phyloP scores from a whole-genome alignment of 2,113 vertebrate species.

The Cryptomyrus ogoouensis region DNA sequence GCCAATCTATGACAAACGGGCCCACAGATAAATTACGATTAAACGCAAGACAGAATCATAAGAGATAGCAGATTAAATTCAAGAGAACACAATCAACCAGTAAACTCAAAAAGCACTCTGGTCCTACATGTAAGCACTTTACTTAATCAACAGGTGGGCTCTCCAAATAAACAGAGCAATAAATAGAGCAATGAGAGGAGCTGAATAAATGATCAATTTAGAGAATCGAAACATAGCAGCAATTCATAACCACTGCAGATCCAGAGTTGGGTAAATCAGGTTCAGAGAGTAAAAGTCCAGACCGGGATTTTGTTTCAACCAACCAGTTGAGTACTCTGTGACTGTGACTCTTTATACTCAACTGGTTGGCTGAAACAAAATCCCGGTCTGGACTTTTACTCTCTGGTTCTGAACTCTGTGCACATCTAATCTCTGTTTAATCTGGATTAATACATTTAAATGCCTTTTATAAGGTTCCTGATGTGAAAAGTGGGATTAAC shows the following conservation, averaged over 20 bases:
- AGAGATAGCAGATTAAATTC: background rate
- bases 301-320: too few species aligned
- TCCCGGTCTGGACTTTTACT: too few species aligned
- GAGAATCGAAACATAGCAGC: background rate
- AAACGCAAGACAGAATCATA: background rate
- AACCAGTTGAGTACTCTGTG: too few species aligned
- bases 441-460: background rate
- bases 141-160: background rate
- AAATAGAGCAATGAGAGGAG: background rate
- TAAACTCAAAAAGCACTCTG: background rate
- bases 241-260: background rate
- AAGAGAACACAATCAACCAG: background rate
- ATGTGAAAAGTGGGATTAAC: background rate
- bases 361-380: too few species aligned
- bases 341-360: too few species aligned
- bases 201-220: background rate
- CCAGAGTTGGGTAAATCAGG: too few species aligned
- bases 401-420: too few species aligned
- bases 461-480: background rate
- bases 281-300: too few species aligned
- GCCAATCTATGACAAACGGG: slow-evolving; percentile 71
- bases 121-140: background rate
- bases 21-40: background rate
- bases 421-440: background rate
- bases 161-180: background rate